Evolutionary conservation across 1,140 invertebrate species (phyloP), one percentile per base, ranked within the genome.

Genomic region (Acromyrmex charruanus): DNA sequence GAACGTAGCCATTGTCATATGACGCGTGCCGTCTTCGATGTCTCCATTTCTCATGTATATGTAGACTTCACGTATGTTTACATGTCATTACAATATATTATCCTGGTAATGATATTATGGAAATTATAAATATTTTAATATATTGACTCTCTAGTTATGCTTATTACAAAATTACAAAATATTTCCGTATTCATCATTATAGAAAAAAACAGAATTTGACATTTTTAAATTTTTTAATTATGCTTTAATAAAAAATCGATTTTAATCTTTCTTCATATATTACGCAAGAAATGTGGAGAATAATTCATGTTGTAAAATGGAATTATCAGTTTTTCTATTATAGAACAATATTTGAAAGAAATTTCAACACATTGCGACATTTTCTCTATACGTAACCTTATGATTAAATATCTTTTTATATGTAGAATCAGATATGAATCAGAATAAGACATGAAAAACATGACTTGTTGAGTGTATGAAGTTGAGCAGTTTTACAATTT

Each of bases 121-220:
- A 18, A 84, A 75, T 84, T 84, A 51, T 6, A 31, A 21, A 51
- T 74, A 74, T 59, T 35, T 69, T 6, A 69, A 44, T 28, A 51
- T 14, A 74, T 31, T 55, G 63, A 44, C 55, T 49, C 5, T 58
- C 71, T 74, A 35, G 31, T 58, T 55, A 55, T 21, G 2, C 12
- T 74, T 21, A 35, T 74, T 74, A 74, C 14, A 16, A 65, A 39
- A 35, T 25, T 25, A 58, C 18, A 63, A 69, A 69, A 84, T 61
- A 51, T 77, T 69, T 80, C 85, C 85, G 18, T 44, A n/a, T 51
- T 72, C n/a, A 4, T 35, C n/a, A 21, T 28, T 10, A 31, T 3
- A 31, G 2, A 74, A 74, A 6, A n/a, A 74, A 55, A n/a, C 25
- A 35, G n/a, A 72, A 39, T 6, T 74, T 9, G 10, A 58, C 10